phyloP scores from a whole-genome alignment of 2,113 vertebrate species.

The Morphnarchus princeps region DNA sequence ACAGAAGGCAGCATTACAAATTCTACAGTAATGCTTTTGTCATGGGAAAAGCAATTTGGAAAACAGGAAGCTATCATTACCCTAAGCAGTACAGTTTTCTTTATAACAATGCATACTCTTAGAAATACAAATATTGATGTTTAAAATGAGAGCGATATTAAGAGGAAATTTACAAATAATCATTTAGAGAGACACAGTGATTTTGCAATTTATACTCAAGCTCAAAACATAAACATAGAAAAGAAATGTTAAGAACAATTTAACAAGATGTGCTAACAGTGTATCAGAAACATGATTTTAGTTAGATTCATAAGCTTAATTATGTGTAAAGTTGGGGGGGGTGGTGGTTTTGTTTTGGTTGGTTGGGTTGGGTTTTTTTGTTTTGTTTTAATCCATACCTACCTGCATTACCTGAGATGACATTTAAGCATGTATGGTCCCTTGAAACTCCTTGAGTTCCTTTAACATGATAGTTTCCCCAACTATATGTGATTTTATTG shows the following conservation, averaged over 20 bases:
- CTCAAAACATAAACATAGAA: neutral
- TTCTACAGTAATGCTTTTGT: slow-evolving; percentile 21
- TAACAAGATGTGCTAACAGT: neutral
- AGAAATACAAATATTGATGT: neutral
- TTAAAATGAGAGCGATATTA: neutral
- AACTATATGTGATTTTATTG: neutral
- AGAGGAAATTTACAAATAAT: neutral
- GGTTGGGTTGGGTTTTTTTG: neutral
- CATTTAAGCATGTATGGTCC: neutral
- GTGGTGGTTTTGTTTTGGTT: neutral
- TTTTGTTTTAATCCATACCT: neutral
- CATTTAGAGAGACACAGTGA: neutral
- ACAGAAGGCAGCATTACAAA: neutral
- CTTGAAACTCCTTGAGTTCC: neutral
- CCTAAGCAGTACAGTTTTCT: neutral
- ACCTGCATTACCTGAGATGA: neutral
- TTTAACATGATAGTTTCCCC: neutral
- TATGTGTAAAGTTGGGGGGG: neutral
- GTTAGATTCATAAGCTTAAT: neutral
- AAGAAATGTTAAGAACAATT: neutral
- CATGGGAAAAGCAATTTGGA: slow-evolving; percentile 28
- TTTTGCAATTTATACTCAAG: neutral
- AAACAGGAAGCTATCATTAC: slow-evolving; percentile 24
- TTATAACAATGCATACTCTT: neutral
- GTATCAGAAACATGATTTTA: neutral